Conservation (phyloP, 2,113 vertebrate genomes). For the Campylomormyrus numenius region DNA sequence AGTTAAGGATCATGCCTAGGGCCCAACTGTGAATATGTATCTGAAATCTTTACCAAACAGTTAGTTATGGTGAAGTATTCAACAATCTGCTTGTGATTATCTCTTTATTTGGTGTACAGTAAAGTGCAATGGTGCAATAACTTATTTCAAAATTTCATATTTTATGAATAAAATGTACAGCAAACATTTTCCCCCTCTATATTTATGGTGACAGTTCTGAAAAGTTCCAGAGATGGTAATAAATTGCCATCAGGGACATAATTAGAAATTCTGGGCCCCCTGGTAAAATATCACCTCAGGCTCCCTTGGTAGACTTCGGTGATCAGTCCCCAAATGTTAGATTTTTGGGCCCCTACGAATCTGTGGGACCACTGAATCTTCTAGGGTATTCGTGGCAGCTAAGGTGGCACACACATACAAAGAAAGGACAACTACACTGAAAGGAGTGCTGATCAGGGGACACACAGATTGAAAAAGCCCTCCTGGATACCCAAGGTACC, state of each 20-base stretch:
- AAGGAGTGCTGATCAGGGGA: background rate
- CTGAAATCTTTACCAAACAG: background rate
- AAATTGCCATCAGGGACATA: background rate
- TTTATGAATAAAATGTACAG: background rate
- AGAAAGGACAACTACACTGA: background rate
- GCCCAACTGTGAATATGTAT: background rate
- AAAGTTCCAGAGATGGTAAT: background rate
- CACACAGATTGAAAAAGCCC: background rate
- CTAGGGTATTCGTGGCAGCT: background rate
- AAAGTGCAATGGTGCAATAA: background rate
- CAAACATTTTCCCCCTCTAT: background rate
- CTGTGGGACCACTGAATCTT: background rate
- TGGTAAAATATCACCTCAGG: background rate
- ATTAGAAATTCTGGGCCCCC: background rate
- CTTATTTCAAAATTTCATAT: background rate
- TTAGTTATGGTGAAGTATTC: background rate
- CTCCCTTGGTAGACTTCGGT: background rate
- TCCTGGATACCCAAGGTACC: background rate
- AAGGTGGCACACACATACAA: background rate
- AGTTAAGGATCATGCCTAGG: background rate
- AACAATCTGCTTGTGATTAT: background rate
- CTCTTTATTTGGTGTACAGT: background rate
- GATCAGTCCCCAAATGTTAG: background rate
- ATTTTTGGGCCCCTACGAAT: background rate
- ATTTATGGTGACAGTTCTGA: background rate